Conservation (phyloP, 2,888 invertebrate species). For the Hyppa rectilinea region DNA sequence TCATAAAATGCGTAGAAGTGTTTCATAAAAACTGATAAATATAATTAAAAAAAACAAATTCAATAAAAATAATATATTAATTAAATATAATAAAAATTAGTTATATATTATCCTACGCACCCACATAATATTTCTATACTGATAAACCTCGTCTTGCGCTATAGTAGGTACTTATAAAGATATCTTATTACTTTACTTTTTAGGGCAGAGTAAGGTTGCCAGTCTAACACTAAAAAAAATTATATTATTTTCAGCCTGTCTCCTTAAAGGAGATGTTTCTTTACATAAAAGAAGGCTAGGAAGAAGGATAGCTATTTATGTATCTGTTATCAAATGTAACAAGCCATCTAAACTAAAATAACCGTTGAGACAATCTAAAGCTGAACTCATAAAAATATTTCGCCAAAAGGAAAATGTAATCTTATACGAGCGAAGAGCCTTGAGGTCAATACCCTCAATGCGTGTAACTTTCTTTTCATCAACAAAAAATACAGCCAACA, state of each 20-base stretch:
- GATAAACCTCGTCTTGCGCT: too few relatives aligned
- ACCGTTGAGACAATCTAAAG: neutral
- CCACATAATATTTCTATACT: too few relatives aligned
- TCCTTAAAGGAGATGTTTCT: neutral
- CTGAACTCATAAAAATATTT: conserved; percentile 4
- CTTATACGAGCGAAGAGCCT: conserved; percentile 7
- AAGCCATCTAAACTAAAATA: conserved; percentile 12
- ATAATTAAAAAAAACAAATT: too few relatives aligned
- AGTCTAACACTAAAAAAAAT: neutral
- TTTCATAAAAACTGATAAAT: too few relatives aligned
- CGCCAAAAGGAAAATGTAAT: conserved; percentile 28
- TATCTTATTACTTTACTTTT: neutral
- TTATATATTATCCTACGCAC: too few relatives aligned
- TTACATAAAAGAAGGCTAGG: neutral
- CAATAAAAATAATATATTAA: too few relatives aligned
- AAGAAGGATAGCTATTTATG: neutral
- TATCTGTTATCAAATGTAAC: conserved; percentile 18
- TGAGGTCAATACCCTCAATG: conserved; percentile 24
- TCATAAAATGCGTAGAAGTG: too few relatives aligned
- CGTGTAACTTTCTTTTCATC: conserved; percentile 43
- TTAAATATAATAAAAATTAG: too few relatives aligned
- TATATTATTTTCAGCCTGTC: neutral
- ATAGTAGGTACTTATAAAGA: too few relatives aligned
- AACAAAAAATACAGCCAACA: conserved; percentile 65
- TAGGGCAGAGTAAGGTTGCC: neutral